Conservation (phyloP, 2,888 invertebrate species). For the Brachyptera putata region DNA sequence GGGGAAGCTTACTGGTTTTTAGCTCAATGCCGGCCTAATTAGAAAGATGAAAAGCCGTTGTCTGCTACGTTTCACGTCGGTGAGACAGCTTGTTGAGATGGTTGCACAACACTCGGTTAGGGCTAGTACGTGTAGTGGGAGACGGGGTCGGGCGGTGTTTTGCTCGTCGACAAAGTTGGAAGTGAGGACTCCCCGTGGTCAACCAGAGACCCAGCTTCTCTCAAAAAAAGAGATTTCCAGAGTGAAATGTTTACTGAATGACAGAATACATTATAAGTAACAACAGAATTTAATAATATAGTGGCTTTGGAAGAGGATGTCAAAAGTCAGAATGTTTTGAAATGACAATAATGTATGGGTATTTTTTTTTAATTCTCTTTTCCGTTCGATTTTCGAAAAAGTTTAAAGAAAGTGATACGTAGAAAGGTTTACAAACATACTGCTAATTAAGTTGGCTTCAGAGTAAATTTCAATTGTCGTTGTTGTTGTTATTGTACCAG, state of each 20-base stretch:
- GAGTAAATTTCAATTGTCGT: too few relatives aligned
- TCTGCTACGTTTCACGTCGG: not conserved
- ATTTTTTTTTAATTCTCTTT: not conserved
- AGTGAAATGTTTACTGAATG: too few relatives aligned
- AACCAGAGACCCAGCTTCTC: not conserved
- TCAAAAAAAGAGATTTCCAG: too few relatives aligned
- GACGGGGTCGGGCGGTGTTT: not conserved
- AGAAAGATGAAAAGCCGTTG: constrained; percentile 1
- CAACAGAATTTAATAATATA: not conserved
- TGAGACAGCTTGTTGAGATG: constrained; percentile 3
- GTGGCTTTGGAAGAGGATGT: too few relatives aligned
- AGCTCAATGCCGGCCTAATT: not conserved
- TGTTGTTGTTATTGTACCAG: too few relatives aligned
- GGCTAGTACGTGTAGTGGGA: not conserved
- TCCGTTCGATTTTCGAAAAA: too few relatives aligned
- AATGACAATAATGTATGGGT: not conserved
- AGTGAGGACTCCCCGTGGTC: not conserved
- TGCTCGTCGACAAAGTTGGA: not conserved
- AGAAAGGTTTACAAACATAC: too few relatives aligned
- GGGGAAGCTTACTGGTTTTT: not conserved
- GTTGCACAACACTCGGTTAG: not conserved
- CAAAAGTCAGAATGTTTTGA: not conserved
- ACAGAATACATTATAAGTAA: too few relatives aligned
- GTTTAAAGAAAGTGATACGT: too few relatives aligned
- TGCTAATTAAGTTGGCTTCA: too few relatives aligned